These are phyloP conservation scores for Caenorhabditis tropicalis DNA, from an alignment of 1,140 invertebrate species.

Conservation along the genomic window DNA sequence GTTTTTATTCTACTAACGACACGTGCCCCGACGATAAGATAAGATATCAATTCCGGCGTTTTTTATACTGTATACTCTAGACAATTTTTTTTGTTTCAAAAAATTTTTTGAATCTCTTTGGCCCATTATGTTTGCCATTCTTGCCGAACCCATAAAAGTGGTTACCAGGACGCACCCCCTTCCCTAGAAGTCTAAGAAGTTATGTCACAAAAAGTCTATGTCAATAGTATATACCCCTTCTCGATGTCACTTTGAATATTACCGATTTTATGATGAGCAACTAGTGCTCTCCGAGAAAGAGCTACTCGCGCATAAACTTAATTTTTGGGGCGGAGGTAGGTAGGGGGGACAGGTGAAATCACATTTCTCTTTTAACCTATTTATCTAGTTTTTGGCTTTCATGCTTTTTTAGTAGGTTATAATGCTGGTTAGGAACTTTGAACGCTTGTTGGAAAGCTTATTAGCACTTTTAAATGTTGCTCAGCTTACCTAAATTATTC, in stretches of 20 bases:
- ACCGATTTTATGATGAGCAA: background rate
- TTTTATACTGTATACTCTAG: too few relatives aligned
- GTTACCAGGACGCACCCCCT: background rate
- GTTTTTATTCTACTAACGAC: too few relatives aligned
- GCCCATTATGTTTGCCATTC: background rate
- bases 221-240: background rate
- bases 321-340: background rate
- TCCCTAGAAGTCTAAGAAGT: background rate
- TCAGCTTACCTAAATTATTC: too few relatives aligned
- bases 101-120: background rate
- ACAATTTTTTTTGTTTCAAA: background rate
- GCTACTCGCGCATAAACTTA: background rate
- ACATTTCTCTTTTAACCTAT: too few relatives aligned
- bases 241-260: background rate
- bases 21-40: too few relatives aligned
- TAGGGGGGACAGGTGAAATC: too few relatives aligned
- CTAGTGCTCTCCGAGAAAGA: background rate
- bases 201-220: constrained; percentile 24
- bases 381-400: too few relatives aligned
- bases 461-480: too few relatives aligned
- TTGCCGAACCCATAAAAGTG: background rate
- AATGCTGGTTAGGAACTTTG: too few relatives aligned
- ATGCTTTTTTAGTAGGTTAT: too few relatives aligned
- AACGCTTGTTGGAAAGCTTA: too few relatives aligned
- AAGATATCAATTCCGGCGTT: too few relatives aligned